Evolutionary conservation across 2,797 vertebrate genomes (phyloP).

Genomic region (Sebastes diploproa): DNA sequence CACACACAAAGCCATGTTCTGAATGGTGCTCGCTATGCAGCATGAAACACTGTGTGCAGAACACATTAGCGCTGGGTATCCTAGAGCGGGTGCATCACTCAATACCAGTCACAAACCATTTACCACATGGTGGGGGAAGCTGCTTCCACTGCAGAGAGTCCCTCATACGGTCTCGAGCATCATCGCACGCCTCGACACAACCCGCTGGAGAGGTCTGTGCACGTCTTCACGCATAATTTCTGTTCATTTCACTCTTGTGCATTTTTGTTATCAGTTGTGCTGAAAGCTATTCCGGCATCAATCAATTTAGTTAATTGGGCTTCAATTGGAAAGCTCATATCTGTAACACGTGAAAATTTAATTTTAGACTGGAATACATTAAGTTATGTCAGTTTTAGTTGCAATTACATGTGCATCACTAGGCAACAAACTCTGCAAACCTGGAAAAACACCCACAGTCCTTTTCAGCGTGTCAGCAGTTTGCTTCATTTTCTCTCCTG

Average conservation of each 20-base stretch:
- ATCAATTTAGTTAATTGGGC: conserved; percentile 69
- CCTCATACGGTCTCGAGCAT: conserved; percentile 46
- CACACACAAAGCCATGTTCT: conserved; percentile 51
- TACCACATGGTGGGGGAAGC: conserved; percentile 70
- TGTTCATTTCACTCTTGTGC: conserved; percentile 53
- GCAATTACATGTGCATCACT: conserved; percentile 71
- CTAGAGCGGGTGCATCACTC: conserved; percentile 72
- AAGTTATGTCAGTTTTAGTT: conserved; percentile 74
- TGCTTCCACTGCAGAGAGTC: conserved; percentile 52
- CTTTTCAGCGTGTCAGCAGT: conserved; percentile 61
- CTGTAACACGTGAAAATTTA: conserved; percentile 60
- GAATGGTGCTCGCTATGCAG: conserved; percentile 55
- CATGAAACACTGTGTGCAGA: conserved; percentile 67
- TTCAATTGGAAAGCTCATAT: conserved; percentile 63
- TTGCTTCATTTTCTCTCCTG: conserved; percentile 38
- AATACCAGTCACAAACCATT: conserved; percentile 79
- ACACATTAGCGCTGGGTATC: conserved; percentile 71
- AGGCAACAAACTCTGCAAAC: conserved; percentile 60
- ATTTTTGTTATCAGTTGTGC: conserved; percentile 56
- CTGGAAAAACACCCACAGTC: conserved; percentile 43
- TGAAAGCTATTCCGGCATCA: conserved; percentile 60
- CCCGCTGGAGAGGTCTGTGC: conserved; percentile 25
- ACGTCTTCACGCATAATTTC: conserved; percentile 42
- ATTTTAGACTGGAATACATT: conserved; percentile 72
- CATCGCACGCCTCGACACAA: conserved; percentile 34